Evolutionary conservation across 2,888 invertebrate genomes (phyloP), one percentile per base, ranked within the genome.

Genomic region (Diaphora mendica): DNA sequence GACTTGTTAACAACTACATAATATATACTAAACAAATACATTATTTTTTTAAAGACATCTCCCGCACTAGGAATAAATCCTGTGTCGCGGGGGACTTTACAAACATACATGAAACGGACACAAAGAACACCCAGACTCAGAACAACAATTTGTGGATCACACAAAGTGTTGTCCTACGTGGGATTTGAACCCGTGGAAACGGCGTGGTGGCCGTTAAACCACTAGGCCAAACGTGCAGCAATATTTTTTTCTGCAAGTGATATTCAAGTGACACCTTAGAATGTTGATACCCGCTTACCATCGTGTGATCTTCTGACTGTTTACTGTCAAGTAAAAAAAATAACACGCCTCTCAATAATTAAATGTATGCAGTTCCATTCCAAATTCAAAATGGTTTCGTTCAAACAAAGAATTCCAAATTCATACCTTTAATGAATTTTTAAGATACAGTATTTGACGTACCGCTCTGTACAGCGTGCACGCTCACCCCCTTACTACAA

Each of bases 391-490:
- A 51, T 17, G 2, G 64, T 33, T 33, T n/a, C n/a, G 30, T 44
- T 13, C 0, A 55, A n/a, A 15, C n/a, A 59, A 30, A 35, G 70
- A 79, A 70, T 51, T 68, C 48, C 64, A 68, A 65, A 55, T 73
- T n/a, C 48, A 70, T 26, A 64, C 20, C 17, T 64, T 70, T 26
- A 77, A 78, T 75, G 66, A 73, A 76, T 68, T 75, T 78, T 82
- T 73, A 75, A 76, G 48, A 62, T n/a, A 20, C 75, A 74, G 70
- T 76, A 72, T 81, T 82, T 86, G 78, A 78, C 83, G 82, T 82
- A 79, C 75, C 81, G 74, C 82, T 77, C 70, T 64, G 74, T 82
- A 86, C 87, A 89, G 86, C 83, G 89, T 85, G 85, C 89, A 90
- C 90, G 87, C 86, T 85, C 88, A 82, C 86, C 78, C 82, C 81